Evolutionary conservation across 2,113 vertebrate genomes (phyloP).

Genomic region (Copsychus sechellarum): DNA sequence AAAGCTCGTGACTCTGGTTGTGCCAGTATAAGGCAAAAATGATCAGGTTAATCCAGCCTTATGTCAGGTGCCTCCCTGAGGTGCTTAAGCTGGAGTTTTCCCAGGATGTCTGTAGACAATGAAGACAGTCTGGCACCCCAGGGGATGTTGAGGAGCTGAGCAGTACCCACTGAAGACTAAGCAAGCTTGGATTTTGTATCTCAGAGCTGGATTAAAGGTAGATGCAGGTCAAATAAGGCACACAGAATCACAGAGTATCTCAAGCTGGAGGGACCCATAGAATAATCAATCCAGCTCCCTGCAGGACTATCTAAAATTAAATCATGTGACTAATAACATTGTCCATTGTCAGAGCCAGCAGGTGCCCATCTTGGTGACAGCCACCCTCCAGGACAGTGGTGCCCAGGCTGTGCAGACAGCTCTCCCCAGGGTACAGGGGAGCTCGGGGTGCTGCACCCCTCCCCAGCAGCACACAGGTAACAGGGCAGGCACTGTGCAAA

Average conservation of each 20-base stretch:
- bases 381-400: not conserved
- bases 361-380: not conserved
- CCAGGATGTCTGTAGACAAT: not conserved
- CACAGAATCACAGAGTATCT: not conserved
- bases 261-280: not conserved
- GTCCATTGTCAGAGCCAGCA: not conserved
- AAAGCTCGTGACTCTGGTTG: not conserved
- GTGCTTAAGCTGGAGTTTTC: not conserved
- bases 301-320: not conserved
- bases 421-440: not conserved
- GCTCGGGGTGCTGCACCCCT: not conserved
- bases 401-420: not conserved
- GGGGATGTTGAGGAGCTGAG: not conserved
- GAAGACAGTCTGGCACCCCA: not conserved
- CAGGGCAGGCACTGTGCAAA: not conserved
- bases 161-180: not conserved
- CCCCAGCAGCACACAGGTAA: not conserved
- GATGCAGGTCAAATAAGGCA: not conserved
- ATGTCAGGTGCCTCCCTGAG: not conserved
- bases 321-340: fast-evolving
- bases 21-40: not conserved
- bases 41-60: not conserved
- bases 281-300: not conserved
- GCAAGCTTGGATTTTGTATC: not conserved
- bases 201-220: not conserved